Percentiles rank a stretch among this genome's conserved stretches.
phyloP scores from a whole-genome alignment of 1,140 invertebrate genomes.

The Cyclargus thomasi region DNA sequence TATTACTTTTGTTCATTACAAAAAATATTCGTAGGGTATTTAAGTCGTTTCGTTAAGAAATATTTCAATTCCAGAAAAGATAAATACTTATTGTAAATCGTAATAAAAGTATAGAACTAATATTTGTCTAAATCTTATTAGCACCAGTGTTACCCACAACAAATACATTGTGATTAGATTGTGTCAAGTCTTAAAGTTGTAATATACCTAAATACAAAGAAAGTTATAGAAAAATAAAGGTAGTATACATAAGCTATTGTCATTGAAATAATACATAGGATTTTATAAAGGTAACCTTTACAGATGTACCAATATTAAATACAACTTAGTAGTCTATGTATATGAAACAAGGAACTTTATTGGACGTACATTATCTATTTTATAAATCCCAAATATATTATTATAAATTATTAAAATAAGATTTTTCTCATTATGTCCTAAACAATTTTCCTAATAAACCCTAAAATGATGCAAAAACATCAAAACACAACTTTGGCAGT shows the following conservation, averaged over 20 bases:
- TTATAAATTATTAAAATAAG: too few relatives aligned
- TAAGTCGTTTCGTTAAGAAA: neutral
- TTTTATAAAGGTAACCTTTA: neutral
- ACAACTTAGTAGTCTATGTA: neutral
- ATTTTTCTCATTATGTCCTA: neutral
- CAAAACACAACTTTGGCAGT: neutral
- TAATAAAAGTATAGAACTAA: neutral
- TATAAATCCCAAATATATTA: neutral
- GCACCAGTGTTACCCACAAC: neutral
- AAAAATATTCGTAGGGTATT: neutral
- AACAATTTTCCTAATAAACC: neutral
- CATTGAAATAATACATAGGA: neutral
- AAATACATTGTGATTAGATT: neutral
- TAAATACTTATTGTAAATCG: neutral
- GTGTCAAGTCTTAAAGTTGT: neutral
- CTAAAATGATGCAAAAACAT: neutral
- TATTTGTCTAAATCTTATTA: neutral
- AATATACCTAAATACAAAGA: neutral
- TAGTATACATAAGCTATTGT: neutral
- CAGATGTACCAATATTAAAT: neutral
- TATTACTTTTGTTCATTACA: neutral
- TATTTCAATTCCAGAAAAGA: neutral
- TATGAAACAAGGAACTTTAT: conserved; percentile 1
- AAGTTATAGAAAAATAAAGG: neutral
- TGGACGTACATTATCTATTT: neutral